Evolutionary conservation across 2,797 vertebrate species (phyloP).

Genomic region (Crenuchus spilurus): DNA sequence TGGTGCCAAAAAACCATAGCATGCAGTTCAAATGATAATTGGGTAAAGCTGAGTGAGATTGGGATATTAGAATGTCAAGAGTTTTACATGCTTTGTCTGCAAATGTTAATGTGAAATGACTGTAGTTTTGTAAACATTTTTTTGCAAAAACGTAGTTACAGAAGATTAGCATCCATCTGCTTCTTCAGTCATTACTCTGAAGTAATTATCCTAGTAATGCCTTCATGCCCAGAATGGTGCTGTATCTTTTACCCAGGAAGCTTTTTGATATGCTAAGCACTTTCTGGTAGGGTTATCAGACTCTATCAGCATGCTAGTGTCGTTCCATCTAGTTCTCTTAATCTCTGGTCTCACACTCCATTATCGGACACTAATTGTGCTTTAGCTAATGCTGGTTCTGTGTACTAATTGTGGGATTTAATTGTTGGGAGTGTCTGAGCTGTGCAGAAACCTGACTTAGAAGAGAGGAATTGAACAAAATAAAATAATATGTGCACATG

Average conservation of each 20-base stretch:
- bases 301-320: conserved; percentile 58
- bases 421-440: conserved; percentile 43
- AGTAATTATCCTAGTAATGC: background rate
- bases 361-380: conserved; percentile 70
- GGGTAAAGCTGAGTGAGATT: background rate
- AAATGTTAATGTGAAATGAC: background rate
- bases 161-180: background rate
- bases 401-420: conserved; percentile 63
- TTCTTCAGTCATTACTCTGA: background rate
- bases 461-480: conserved; percentile 1
- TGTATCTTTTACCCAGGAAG: conserved; percentile 12
- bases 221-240: background rate
- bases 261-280: conserved; percentile 29
- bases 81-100: background rate
- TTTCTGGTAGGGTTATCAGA: conserved; percentile 8
- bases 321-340: conserved; percentile 61
- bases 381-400: conserved; percentile 63
- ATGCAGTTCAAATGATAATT: too few relatives aligned
- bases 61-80: background rate
- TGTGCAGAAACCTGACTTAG: conserved; percentile 28
- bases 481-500: conserved; percentile 14
- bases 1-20: background rate
- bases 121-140: background rate
- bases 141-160: background rate
- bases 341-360: conserved; percentile 69